Percentiles rank a stretch among this genome's conserved stretches.
Conservation (phyloP, 1,140 invertebrate genomes). For the Drosophila subobscura region DNA sequence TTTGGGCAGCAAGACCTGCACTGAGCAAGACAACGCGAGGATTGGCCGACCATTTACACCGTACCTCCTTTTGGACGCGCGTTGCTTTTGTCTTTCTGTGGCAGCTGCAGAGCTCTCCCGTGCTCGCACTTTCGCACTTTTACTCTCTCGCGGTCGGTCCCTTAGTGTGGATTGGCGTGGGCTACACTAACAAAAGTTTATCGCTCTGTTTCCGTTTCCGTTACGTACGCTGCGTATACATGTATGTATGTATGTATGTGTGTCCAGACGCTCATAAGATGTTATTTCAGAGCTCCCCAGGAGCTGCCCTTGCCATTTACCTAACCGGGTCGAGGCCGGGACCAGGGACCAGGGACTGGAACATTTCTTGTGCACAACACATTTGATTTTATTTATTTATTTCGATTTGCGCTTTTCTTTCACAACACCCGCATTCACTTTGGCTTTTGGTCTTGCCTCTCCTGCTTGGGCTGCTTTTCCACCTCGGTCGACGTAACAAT, state of each 20-base stretch:
- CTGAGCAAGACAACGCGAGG: slow-evolving; percentile 66
- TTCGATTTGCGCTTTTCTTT: slow-evolving; percentile 71
- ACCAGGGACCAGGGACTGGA: slow-evolving; percentile 26
- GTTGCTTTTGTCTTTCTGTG: slow-evolving; percentile 37
- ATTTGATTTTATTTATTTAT: slow-evolving; percentile 82
- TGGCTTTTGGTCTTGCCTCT: slow-evolving; percentile 10
- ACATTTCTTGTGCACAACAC: slow-evolving; percentile 50
- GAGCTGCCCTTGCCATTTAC: slow-evolving; percentile 25
- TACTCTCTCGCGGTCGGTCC: slow-evolving; percentile 57
- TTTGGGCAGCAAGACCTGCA: too few species aligned
- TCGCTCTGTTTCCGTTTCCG: slow-evolving; percentile 79
- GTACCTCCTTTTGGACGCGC: slow-evolving; percentile 51
- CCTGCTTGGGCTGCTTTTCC: slow-evolving; percentile 3
- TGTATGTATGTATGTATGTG: not conserved
- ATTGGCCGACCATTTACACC: slow-evolving; percentile 73
- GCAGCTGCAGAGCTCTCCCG: slow-evolving; percentile 18
- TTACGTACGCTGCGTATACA: slow-evolving; percentile 59
- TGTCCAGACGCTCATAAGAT: slow-evolving; percentile 76
- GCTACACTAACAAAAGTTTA: slow-evolving; percentile 77
- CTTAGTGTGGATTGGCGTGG: slow-evolving; percentile 59
- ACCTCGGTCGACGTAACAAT: slow-evolving; percentile 62
- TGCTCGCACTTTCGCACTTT: slow-evolving; percentile 71
- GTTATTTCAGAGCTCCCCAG: slow-evolving; percentile 63
- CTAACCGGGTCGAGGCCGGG: slow-evolving; percentile 23
- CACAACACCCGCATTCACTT: slow-evolving; percentile 14